Evolutionary conservation across 2,888 invertebrate genomes (phyloP).

Genomic region (Tipula unca): DNA sequence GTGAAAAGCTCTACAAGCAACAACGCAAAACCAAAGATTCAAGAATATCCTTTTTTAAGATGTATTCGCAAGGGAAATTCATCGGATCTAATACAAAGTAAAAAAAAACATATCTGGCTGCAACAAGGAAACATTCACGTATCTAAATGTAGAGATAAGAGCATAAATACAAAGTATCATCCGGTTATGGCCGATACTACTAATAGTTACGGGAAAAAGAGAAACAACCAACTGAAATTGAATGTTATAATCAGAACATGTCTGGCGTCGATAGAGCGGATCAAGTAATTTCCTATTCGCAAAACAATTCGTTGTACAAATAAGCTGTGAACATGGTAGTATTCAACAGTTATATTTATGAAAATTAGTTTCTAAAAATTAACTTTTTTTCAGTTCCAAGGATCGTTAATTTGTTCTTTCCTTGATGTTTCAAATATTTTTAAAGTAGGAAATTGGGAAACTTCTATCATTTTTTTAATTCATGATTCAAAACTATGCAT

Average conservation of each 20-base stretch:
- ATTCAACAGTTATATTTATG: background rate
- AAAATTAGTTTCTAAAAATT: background rate
- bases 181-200: background rate
- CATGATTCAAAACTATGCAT: too few relatives aligned
- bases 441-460: too few relatives aligned
- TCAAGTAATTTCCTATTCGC: background rate
- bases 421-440: too few relatives aligned
- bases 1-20: background rate
- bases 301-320: background rate
- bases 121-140: too few relatives aligned
- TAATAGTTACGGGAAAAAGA: background rate
- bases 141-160: too few relatives aligned
- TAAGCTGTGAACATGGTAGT: background rate
- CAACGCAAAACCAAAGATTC: background rate
- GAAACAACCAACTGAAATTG: background rate
- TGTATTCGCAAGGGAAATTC: background rate
- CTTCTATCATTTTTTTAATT: too few relatives aligned
- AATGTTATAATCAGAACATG: background rate
- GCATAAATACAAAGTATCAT: background rate
- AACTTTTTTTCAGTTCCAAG: background rate
- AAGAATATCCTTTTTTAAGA: background rate
- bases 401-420: background rate
- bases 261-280: background rate
- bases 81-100: background rate
- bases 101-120: background rate